These are phyloP conservation scores for Drosophila yakuba DNA, from an alignment of 1,140 invertebrate species.

Conservation along the genomic window DNA sequence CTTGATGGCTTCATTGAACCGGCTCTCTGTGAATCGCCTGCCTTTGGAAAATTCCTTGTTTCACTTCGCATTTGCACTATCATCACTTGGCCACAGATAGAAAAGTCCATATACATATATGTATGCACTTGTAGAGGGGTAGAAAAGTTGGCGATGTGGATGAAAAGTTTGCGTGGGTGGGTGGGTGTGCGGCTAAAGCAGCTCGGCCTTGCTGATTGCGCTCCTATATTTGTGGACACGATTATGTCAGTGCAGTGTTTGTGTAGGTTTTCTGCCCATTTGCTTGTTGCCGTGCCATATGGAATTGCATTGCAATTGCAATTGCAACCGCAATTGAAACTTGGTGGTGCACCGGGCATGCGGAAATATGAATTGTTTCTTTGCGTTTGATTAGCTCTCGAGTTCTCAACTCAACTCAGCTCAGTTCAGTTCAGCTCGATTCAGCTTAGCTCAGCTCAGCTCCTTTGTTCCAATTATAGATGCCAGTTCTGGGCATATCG, in stretches of 20 bases:
- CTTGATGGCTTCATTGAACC: conserved; percentile 78
- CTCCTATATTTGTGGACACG: conserved; percentile 9
- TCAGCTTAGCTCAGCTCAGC: conserved; percentile 12
- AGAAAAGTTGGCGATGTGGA: conserved; percentile 4
- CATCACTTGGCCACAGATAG: conserved; percentile 33
- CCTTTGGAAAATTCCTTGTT: conserved; percentile 73
- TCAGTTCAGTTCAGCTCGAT: conserved; percentile 2
- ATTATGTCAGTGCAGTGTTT: not conserved
- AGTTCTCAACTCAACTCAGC: conserved; percentile 1
- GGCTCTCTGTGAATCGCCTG: conserved; percentile 13
- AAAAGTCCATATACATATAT: conserved; percentile 19
- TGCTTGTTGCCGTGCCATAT: conserved; percentile 48
- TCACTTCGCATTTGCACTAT: conserved; percentile 64
- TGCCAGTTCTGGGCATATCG: conserved; percentile 45
- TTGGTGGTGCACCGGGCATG: conserved; percentile 31
- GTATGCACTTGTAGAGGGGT: not conserved
- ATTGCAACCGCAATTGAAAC: conserved; percentile 51
- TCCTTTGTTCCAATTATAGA: conserved; percentile 81
- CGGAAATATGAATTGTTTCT: conserved; percentile 56
- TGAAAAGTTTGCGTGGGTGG: conserved; percentile 25
- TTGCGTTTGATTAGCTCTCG: conserved; percentile 9
- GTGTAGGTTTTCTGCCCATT: conserved; percentile 15
- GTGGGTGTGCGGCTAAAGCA: not conserved
- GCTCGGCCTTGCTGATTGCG: conserved; percentile 76
- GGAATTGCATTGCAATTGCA: conserved; percentile 45